These are phyloP conservation scores for Hylomyscus alleni DNA, from an alignment of 2,797 vertebrate genomes.

Conservation along the genomic window DNA sequence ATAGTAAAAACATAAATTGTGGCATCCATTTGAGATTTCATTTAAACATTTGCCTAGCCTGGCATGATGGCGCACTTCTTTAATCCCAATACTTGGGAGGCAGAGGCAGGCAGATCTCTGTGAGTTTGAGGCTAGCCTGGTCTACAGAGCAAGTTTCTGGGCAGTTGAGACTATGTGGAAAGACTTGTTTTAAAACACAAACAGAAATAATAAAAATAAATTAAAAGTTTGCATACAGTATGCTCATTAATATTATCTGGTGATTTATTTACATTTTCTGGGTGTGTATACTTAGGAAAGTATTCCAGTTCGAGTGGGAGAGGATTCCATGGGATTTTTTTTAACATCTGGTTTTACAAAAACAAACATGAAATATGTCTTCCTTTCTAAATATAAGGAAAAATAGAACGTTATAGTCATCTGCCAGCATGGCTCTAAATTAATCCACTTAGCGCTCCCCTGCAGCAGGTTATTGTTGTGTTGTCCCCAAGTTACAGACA, in stretches of 20 bases:
- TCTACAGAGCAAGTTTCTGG: neutral
- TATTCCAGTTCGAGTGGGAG: neutral
- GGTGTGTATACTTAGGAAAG: neutral
- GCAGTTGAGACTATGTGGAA: neutral
- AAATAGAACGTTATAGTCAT: neutral
- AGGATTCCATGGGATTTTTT: neutral
- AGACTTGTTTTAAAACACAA: neutral
- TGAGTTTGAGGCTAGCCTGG: neutral
- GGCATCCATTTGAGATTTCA: slow-evolving; percentile 22
- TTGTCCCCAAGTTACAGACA: neutral
- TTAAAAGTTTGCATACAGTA: neutral
- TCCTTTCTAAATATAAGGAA: neutral
- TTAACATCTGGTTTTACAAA: neutral
- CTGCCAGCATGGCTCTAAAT: neutral
- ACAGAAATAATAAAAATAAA: neutral
- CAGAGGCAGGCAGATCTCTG: neutral
- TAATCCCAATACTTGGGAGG: neutral
- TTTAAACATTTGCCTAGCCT: neutral
- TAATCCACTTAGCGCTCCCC: neutral
- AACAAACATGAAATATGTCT: neutral
- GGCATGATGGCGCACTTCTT: no score
- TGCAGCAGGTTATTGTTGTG: neutral
- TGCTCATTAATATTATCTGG: neutral
- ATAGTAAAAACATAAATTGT: neutral
- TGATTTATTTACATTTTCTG: slow-evolving; percentile 13